These are phyloP conservation scores for Hirtodrosophila cameraria DNA, from an alignment of 2,888 invertebrate species.

Conservation along the genomic window DNA sequence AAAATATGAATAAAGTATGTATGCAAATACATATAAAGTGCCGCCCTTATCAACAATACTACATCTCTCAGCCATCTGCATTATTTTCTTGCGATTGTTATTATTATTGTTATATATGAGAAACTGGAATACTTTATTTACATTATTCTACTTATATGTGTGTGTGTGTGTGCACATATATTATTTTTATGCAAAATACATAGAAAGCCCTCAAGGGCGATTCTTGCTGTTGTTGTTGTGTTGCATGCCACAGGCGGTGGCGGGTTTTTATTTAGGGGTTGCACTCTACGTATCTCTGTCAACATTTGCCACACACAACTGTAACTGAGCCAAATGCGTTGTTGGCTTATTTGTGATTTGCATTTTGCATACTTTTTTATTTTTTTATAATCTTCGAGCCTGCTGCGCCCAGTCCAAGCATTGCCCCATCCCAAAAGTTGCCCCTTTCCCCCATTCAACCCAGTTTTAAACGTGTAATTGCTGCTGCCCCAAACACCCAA, in stretches of 20 bases:
- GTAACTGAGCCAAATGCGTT: slow-evolving; percentile 58
- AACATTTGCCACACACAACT: slow-evolving; percentile 29
- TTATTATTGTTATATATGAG: slow-evolving; percentile 35
- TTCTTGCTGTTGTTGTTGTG: neutral
- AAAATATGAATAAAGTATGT: slow-evolving; percentile 43
- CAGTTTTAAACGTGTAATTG: slow-evolving; percentile 38
- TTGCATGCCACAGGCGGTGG: slow-evolving; percentile 17
- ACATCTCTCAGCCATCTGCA: slow-evolving; percentile 67
- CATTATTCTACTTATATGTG: slow-evolving; percentile 8
- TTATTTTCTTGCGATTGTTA: slow-evolving; percentile 51
- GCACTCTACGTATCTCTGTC: slow-evolving; percentile 35
- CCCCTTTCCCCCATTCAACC: neutral
- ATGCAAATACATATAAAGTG: slow-evolving; percentile 10
- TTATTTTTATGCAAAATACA: slow-evolving; percentile 42
- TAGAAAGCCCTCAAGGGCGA: slow-evolving; percentile 29
- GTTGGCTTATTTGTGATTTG: slow-evolving; percentile 69
- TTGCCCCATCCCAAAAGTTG: neutral
- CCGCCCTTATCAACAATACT: slow-evolving; percentile 23
- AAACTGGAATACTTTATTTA: slow-evolving; percentile 40
- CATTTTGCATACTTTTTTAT: slow-evolving; percentile 54
- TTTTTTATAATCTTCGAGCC: neutral
- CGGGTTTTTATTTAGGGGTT: slow-evolving; percentile 54
- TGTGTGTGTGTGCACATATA: slow-evolving; percentile 11
- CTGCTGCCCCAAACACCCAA: slow-evolving; percentile 42
- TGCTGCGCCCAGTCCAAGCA: neutral